Evolutionary conservation across 2,797 vertebrate species (phyloP).

Genomic region (Euphonia xanthogaster): DNA sequence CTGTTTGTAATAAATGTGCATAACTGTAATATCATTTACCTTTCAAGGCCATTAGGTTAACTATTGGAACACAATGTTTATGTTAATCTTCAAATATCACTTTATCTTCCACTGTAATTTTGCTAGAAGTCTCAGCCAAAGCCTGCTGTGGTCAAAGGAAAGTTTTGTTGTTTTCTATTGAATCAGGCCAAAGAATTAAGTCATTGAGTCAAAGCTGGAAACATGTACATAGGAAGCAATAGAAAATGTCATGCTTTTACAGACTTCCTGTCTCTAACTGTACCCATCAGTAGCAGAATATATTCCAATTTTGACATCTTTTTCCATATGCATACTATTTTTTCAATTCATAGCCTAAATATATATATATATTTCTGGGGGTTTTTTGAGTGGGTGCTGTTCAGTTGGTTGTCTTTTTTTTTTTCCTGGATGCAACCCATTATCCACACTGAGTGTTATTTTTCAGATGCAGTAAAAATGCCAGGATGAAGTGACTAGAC

Average conservation of each 20-base stretch:
- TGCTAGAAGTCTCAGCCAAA: neutral
- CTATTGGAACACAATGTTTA: neutral
- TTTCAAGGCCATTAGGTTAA: neutral
- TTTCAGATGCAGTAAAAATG: neutral
- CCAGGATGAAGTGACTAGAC: neutral
- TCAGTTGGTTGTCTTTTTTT: neutral
- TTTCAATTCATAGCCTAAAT: neutral
- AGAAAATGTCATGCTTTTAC: neutral
- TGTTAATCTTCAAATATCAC: neutral
- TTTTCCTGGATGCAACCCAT: neutral
- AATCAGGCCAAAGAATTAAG: neutral
- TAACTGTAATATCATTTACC: neutral
- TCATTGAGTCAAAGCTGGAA: neutral
- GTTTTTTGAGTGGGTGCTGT: accelerated
- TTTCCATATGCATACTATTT: neutral
- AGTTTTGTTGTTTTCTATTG: neutral
- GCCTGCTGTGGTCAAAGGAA: neutral
- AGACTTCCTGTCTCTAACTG: neutral
- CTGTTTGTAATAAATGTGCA: neutral
- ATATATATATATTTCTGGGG: neutral
- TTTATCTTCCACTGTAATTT: neutral
- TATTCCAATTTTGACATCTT: neutral
- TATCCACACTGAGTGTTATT: neutral
- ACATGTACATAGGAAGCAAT: neutral
- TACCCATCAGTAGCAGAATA: neutral